These are phyloP conservation scores for Aporophyla nigra DNA, from an alignment of 2,888 invertebrate genomes.

Conservation along the genomic window DNA sequence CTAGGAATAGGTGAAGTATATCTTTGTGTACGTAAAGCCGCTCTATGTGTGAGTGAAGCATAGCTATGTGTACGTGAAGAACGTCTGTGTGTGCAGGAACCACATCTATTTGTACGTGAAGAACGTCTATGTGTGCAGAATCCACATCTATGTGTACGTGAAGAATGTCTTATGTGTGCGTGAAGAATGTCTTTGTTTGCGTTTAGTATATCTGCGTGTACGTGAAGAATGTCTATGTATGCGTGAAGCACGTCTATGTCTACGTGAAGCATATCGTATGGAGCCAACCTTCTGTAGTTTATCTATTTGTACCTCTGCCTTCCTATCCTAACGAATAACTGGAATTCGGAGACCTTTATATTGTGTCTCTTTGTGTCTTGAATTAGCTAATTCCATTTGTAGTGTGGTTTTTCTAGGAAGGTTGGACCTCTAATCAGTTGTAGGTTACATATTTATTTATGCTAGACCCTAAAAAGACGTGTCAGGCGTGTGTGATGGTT, in stretches of 20 bases:
- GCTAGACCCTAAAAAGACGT: no score
- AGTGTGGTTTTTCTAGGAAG: conserved; percentile 33
- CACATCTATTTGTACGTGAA: neutral
- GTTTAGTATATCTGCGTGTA: neutral
- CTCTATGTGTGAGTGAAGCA: neutral
- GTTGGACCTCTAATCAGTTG: neutral
- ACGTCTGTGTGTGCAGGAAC: neutral
- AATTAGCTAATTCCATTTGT: conserved; percentile 37
- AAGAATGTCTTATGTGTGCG: no score
- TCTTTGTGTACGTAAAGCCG: neutral
- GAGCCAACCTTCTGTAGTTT: conserved; percentile 1
- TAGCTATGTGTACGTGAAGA: neutral
- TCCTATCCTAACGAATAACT: conserved; percentile 19
- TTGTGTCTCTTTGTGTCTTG: conserved; percentile 29
- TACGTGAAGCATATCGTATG: neutral
- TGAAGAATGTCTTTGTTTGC: neutral
- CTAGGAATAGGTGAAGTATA: neutral
- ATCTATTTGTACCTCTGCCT: neutral
- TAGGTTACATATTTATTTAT: conserved; percentile 10
- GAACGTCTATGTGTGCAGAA: no score
- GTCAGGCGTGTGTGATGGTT: no score
- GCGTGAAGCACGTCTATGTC: neutral
- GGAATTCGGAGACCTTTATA: conserved; percentile 17
- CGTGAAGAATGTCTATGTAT: neutral
- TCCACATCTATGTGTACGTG: no score